Evolutionary conservation across 2,113 vertebrate species (phyloP).

Genomic region (Sus scrofa): DNA sequence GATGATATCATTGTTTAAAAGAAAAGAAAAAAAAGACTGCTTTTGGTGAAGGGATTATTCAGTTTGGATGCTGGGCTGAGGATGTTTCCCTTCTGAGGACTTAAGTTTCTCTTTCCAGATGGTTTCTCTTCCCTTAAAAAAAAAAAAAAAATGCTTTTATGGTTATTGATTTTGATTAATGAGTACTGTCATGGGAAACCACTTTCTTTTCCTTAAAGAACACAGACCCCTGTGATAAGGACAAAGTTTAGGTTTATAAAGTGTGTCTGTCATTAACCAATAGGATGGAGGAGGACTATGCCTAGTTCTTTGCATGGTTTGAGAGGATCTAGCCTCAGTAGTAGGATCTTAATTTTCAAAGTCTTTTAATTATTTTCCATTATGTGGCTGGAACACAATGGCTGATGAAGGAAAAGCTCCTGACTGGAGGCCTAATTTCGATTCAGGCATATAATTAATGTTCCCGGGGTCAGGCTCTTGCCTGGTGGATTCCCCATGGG

Average conservation of each 20-base stretch:
- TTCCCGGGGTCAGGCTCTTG: slow-evolving; percentile 64
- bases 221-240: slow-evolving; percentile 38
- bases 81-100: slow-evolving; percentile 49
- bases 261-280: slow-evolving; percentile 6
- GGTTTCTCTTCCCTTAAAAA: slow-evolving; percentile 53
- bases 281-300: neutral
- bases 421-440: slow-evolving; percentile 66
- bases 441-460: slow-evolving; percentile 76
- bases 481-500: slow-evolving; percentile 59
- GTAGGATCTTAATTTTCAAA: slow-evolving; percentile 41
- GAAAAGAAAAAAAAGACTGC: neutral
- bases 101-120: slow-evolving; percentile 72
- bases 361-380: slow-evolving; percentile 49
- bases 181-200: slow-evolving; percentile 57
- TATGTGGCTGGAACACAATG: slow-evolving; percentile 29
- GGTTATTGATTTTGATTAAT: slow-evolving; percentile 76
- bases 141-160: slow-evolving; percentile 60
- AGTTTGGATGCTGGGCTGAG: neutral
- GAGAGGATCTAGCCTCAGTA: neutral
- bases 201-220: slow-evolving; percentile 66
- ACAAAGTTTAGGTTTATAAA: slow-evolving; percentile 41
- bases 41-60: neutral
- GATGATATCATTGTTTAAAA: neutral
- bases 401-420: slow-evolving; percentile 48
- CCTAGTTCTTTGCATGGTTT: neutral